These are phyloP conservation scores for Drosophila repletoides DNA, from an alignment of 1,140 invertebrate species.

Conservation along the genomic window DNA sequence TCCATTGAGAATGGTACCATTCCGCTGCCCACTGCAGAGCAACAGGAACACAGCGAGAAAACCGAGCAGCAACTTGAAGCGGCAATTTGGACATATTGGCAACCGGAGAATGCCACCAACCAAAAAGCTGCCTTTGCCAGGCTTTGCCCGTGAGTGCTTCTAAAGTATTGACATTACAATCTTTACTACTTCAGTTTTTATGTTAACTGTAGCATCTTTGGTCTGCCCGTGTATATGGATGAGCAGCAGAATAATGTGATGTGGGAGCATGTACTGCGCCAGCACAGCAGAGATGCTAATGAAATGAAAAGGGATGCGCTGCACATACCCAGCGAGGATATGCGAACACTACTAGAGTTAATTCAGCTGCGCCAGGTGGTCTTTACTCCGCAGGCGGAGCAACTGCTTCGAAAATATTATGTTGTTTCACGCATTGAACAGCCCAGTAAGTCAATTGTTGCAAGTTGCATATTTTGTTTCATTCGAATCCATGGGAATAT, in stretches of 20 bases:
- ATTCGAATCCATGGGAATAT: neutral
- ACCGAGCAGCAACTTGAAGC: constrained; percentile 52
- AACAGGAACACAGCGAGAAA: too few species aligned
- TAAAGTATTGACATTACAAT: fast-evolving
- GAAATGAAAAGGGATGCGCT: constrained; percentile 37
- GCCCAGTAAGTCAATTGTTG: constrained; percentile 44
- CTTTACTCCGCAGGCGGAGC: constrained; percentile 40
- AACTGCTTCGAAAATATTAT: constrained; percentile 68
- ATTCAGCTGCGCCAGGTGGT: constrained; percentile 51
- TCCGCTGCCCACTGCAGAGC: constrained; percentile 18
- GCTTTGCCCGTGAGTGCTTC: constrained; percentile 61
- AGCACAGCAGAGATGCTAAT: constrained; percentile 2
- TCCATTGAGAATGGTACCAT: constrained; percentile 63
- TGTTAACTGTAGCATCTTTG: constrained; percentile 60
- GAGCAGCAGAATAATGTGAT: constrained; percentile 38
- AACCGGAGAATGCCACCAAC: constrained; percentile 50
- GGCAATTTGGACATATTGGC: constrained; percentile 73
- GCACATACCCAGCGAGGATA: constrained; percentile 52
- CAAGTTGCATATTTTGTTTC: neutral
- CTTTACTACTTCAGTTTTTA: neutral
- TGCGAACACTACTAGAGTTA: constrained; percentile 43
- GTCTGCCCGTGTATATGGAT: constrained; percentile 68
- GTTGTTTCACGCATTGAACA: constrained; percentile 54
- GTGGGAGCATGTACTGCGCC: constrained; percentile 42
- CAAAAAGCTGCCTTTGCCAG: constrained; percentile 45